Percentiles rank a stretch among this genome's conserved stretches.
Evolutionary conservation across 1,140 invertebrate species (phyloP).

Genomic region (Holotrichia oblita): DNA sequence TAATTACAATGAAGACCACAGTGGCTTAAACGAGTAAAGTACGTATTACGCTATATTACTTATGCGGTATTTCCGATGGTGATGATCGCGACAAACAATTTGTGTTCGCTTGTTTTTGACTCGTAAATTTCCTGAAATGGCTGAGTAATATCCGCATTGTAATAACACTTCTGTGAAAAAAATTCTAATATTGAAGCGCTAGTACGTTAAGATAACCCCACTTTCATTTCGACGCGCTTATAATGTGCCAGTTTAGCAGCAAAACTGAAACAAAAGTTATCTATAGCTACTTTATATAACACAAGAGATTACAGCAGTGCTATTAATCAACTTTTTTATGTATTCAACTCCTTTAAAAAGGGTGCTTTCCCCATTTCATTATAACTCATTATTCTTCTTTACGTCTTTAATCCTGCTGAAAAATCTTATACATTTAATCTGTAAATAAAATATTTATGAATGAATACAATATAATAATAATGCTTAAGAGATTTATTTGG

Average conservation of each 20-base stretch:
- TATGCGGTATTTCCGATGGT: no score
- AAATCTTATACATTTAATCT: not conserved
- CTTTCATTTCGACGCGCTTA: not conserved
- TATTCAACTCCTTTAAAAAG: not conserved
- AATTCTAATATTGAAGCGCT: no score
- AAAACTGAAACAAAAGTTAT: constrained; percentile 9
- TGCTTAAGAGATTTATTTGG: not conserved
- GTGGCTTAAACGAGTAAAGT: no score
- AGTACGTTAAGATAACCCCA: not conserved
- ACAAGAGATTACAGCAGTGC: not conserved
- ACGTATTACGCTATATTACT: no score
- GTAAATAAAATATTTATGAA: not conserved
- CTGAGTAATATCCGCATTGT: no score
- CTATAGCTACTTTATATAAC: constrained; percentile 4
- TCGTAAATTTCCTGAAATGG: no score
- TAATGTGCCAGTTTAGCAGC: not conserved
- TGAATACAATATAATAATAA: not conserved
- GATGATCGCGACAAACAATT: no score
- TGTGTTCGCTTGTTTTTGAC: no score
- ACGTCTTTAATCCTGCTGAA: not conserved
- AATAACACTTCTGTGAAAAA: no score
- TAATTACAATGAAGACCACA: no score
- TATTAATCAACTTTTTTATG: constrained; percentile 8
- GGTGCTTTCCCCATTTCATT: not conserved
- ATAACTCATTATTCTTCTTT: not conserved